Evolutionary conservation across 2,888 invertebrate species (phyloP).

Genomic region (Allolobophora icterica): DNA sequence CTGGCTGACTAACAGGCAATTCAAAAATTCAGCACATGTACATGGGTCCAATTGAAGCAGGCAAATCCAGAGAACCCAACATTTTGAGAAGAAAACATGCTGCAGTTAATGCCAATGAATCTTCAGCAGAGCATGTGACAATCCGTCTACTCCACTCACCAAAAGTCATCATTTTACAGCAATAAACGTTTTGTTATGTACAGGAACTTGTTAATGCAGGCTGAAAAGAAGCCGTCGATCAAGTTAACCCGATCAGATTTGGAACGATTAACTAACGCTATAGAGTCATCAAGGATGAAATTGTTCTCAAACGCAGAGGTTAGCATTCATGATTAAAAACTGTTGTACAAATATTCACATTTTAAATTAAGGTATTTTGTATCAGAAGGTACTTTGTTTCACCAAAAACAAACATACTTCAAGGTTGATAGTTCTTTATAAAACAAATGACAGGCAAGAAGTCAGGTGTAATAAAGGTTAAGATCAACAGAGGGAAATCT

Average conservation of each 20-base stretch:
- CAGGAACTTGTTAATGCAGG: background rate
- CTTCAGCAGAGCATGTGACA: background rate
- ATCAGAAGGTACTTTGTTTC: background rate
- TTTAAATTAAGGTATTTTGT: background rate
- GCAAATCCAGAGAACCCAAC: background rate
- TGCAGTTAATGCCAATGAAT: background rate
- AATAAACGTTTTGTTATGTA: background rate
- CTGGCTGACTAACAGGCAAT: too few relatives aligned
- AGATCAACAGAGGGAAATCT: background rate
- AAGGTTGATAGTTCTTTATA: background rate
- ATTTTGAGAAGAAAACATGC: background rate
- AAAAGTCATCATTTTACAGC: too few relatives aligned
- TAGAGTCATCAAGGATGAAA: constrained; percentile 4
- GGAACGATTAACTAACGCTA: background rate
- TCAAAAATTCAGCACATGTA: too few relatives aligned
- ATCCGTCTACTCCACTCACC: background rate
- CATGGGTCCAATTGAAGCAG: too few relatives aligned
- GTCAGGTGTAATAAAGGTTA: background rate
- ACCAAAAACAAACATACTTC: background rate
- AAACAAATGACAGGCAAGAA: background rate
- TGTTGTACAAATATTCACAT: background rate
- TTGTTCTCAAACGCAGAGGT: background rate
- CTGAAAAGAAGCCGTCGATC: background rate
- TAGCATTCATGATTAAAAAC: background rate
- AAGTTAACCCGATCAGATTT: background rate